Evolutionary conservation across 2,797 vertebrate genomes (phyloP).

Genomic region (Catharus ustulatus): DNA sequence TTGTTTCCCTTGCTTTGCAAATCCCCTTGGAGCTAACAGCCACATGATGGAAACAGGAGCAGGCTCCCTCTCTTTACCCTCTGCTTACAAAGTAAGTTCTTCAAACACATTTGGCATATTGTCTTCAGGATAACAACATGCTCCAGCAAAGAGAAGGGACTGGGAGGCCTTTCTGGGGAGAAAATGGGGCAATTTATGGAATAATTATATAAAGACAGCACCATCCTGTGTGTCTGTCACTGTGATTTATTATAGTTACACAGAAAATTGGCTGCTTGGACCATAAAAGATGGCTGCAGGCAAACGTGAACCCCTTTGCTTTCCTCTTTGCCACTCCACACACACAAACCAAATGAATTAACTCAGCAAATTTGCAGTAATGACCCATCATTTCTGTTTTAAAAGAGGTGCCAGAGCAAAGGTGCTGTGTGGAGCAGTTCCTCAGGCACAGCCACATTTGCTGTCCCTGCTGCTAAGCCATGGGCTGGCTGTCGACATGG

Average conservation of each 20-base stretch:
- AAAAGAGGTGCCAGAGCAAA: background rate
- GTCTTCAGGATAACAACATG: background rate
- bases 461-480: background rate
- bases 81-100: conserved; percentile 11
- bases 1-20: conserved; percentile 25
- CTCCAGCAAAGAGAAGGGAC: background rate
- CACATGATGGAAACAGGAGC: background rate
- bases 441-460: fast-evolving
- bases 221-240: background rate
- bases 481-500: background rate
- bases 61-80: background rate
- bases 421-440: background rate
- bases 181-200: conserved; percentile 17
- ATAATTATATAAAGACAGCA: conserved; percentile 30
- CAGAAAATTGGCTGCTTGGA: conserved; percentile 26
- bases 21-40: background rate
- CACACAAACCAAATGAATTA: background rate
- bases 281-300: conserved; percentile 33
- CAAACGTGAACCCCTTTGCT: background rate
- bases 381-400: background rate
- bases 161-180: background rate
- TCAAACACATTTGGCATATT: background rate
- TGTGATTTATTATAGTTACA: background rate
- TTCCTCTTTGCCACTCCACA: background rate
- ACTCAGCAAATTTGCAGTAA: background rate